Percentiles rank a stretch among this genome's conserved stretches.
phyloP scores from a whole-genome alignment of 2,888 invertebrate genomes.

The Ctena decussata region DNA sequence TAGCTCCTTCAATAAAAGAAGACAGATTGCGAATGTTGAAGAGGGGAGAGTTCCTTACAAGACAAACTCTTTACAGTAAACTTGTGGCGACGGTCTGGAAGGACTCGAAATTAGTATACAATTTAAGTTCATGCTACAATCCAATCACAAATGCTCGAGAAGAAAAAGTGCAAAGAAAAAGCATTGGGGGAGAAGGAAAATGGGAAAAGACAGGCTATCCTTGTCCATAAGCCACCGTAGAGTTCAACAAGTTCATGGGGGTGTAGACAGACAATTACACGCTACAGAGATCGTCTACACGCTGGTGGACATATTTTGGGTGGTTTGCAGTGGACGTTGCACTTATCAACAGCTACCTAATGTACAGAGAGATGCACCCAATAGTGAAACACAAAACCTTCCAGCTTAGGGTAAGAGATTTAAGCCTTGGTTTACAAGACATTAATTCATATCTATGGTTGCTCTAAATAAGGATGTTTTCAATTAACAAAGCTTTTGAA shows the following conservation, averaged over 20 bases:
- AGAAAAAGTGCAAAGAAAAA: conserved; percentile 9
- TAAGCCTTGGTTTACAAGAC: background rate
- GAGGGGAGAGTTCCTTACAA: conserved; percentile 2
- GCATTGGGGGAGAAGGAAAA: conserved; percentile 9
- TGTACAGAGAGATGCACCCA: conserved; percentile 19
- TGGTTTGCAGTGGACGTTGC: conserved; percentile 32
- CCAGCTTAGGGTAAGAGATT: conserved; percentile 10
- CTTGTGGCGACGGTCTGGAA: conserved; percentile 35
- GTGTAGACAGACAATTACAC: conserved; percentile 19
- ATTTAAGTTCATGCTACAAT: conserved; percentile 18
- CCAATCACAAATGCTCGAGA: conserved; percentile 11
- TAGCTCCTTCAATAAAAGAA: conserved; percentile 40
- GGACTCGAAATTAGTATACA: conserved; percentile 19
- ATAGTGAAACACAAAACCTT: conserved; percentile 15
- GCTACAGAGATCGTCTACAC: conserved; percentile 1
- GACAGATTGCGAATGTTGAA: conserved; percentile 24
- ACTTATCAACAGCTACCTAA: conserved; percentile 26
- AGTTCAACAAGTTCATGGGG: conserved; percentile 29
- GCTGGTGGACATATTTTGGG: conserved; percentile 19
- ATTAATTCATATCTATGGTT: background rate
- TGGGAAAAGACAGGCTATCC: conserved; percentile 15
- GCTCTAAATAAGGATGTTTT: no score
- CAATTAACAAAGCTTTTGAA: no score
- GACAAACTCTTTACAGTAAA: conserved; percentile 18
- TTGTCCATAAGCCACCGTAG: conserved; percentile 24